Evolutionary conservation across 2,888 invertebrate genomes (phyloP).

Genomic region (Troides helena): DNA sequence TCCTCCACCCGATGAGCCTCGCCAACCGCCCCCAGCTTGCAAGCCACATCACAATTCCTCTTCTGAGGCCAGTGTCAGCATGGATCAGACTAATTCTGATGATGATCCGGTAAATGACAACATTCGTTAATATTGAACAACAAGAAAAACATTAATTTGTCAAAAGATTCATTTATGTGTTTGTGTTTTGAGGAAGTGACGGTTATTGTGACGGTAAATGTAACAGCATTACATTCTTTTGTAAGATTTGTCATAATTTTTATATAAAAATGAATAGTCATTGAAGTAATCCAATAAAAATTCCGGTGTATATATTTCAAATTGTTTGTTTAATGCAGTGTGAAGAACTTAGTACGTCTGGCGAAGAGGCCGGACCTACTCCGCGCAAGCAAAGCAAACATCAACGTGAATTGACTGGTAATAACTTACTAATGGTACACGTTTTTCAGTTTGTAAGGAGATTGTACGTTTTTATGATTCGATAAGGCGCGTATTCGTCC

Average conservation of each 20-base stretch:
- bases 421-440: conserved; percentile 20
- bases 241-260: neutral
- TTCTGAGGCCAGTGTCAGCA: conserved; percentile 89
- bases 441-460: too few species aligned
- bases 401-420: conserved; percentile 71
- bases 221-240: neutral
- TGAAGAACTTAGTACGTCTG: conserved; percentile 79
- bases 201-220: neutral
- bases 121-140: neutral
- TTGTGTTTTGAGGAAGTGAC: too few species aligned
- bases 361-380: conserved; percentile 80
- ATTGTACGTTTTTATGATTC: too few species aligned
- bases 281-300: neutral
- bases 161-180: neutral
- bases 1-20: conserved; percentile 68
- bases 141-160: neutral
- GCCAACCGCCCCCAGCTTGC: conserved; percentile 72
- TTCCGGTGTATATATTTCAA: neutral
- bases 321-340: conserved; percentile 57
- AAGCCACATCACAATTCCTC: conserved; percentile 81
- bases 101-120: conserved; percentile 81
- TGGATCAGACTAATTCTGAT: conserved; percentile 89
- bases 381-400: conserved; percentile 82
- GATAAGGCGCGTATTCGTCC: too few species aligned
- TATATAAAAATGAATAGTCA: neutral